A percentile compares a stretch with the other conserved stretches of the same genome.
Conservation (phyloP, 2,888 invertebrate genomes). For the Zaprionus bogoriensis region DNA sequence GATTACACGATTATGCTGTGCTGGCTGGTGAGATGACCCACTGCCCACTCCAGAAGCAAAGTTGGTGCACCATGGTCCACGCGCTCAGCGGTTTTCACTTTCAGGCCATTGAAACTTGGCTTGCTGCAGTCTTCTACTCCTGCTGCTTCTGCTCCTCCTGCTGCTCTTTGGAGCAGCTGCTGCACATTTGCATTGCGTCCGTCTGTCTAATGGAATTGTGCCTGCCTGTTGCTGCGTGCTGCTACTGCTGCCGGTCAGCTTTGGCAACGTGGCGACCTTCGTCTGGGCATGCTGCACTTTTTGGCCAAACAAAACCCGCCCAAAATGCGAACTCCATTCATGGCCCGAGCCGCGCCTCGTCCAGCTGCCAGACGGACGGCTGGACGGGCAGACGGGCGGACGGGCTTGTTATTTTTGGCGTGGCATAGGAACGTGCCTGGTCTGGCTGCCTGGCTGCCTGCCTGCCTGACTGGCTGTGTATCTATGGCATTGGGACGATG, state of each 20-base stretch:
- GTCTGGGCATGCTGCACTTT: slow-evolving; percentile 56
- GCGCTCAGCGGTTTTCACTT: slow-evolving; percentile 51
- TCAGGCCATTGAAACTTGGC: slow-evolving; percentile 44
- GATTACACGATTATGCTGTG: slow-evolving; percentile 68
- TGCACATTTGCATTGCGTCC: slow-evolving; percentile 69
- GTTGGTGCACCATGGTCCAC: not conserved
- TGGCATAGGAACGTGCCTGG: slow-evolving; percentile 66
- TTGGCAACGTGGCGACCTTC: slow-evolving; percentile 58
- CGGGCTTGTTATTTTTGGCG: slow-evolving; percentile 67
- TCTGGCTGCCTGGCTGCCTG: slow-evolving; percentile 40
- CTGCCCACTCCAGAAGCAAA: not conserved
- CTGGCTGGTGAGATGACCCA: not conserved
- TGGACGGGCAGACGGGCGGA: slow-evolving; percentile 22
- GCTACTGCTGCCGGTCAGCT: slow-evolving; percentile 30
- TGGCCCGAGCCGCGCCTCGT: slow-evolving; percentile 18
- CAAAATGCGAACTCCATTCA: slow-evolving; percentile 63
- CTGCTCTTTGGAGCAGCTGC: slow-evolving; percentile 42
- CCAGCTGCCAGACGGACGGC: slow-evolving; percentile 4
- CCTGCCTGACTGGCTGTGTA: slow-evolving; percentile 51
- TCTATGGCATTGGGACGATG: slow-evolving; percentile 70
- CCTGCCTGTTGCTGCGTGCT: slow-evolving; percentile 40
- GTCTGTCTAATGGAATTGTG: slow-evolving; percentile 69
- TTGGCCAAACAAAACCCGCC: slow-evolving; percentile 65
- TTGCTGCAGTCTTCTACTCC: slow-evolving; percentile 47
- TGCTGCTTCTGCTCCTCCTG: not conserved